Evolutionary conservation across 2,888 invertebrate genomes (phyloP).

Genomic region (Diaprepes abbreviatus): DNA sequence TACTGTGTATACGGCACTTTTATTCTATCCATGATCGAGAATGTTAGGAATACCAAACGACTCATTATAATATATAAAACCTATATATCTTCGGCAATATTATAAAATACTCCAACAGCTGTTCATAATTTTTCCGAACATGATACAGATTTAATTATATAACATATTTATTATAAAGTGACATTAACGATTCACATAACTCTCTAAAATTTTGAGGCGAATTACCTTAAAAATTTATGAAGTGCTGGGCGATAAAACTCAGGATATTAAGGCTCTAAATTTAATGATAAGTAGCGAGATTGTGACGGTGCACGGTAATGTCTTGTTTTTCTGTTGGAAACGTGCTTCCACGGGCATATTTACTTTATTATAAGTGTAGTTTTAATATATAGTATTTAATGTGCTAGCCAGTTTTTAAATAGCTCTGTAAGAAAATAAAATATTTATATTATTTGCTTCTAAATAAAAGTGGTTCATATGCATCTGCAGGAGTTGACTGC

Average conservation of each 20-base stretch:
- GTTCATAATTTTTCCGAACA: too few species aligned
- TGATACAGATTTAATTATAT: not conserved
- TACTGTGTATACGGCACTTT: too few species aligned
- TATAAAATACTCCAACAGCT: too few species aligned
- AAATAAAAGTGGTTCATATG: too few species aligned
- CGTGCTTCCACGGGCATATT: slow-evolving; percentile 1
- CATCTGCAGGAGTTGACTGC: too few species aligned
- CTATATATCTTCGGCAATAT: not conserved
- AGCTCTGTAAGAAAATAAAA: too few species aligned
- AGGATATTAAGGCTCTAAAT: slow-evolving; percentile 44
- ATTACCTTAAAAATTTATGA: slow-evolving; percentile 45
- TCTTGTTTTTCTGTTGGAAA: slow-evolving; percentile 28
- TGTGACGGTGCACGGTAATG: slow-evolving; percentile 31
- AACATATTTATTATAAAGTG: slow-evolving; percentile 11
- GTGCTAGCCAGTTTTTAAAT: too few species aligned
- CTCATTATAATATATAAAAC: too few species aligned
- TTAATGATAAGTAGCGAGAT: slow-evolving; percentile 43
- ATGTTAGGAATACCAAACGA: too few species aligned
- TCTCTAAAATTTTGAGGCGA: slow-evolving; percentile 37
- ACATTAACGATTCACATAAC: slow-evolving; percentile 31
- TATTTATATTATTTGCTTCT: too few species aligned
- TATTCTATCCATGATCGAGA: too few species aligned
- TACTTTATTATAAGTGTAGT: not conserved
- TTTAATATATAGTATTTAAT: not conserved
- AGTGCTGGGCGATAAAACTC: slow-evolving; percentile 43